Evolutionary conservation across 2,888 invertebrate genomes (phyloP), one percentile per base, ranked within the genome.

Genomic region (Dryocosmus kuriphilus): DNA sequence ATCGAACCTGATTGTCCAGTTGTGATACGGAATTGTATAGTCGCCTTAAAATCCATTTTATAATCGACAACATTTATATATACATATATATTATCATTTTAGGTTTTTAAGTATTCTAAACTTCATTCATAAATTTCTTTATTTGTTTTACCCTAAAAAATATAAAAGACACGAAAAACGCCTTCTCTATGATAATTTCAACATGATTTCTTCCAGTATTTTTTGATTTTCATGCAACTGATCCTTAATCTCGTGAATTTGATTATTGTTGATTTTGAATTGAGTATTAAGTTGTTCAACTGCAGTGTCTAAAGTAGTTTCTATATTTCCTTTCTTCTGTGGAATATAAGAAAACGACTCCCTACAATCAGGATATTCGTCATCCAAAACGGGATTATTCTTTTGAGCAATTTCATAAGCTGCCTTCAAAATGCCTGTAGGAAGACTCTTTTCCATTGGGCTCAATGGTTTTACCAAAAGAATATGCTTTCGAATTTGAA

Each of bases 1-100:
- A 98, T 94, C 74, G 97, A 97, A 57, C 98, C 98, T n/a, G 98
- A 94, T 92, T 98, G 96, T 0, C 96, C 96, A 22, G 96, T 94
- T 46, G 94, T 92, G 16, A 98, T 98, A 51, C 96, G 96, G 55
- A 94, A 94, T 85, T 92, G n/a, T n/a, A n/a, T n/a, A n/a, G n/a
- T n/a, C n/a, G n/a, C n/a, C n/a, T n/a, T 0, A n/a, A 67, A 41
- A 38, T 62, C 19, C n/a, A 63, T 63, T 63, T 63, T 63, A 32
- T 63, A 63, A 63, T 63, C 35, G 38, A 24, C 41, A 65, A 65
- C 22, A 2, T 11, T 11, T 35, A 35, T 11, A 2, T 35, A 35
- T n/a, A 35, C 11, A 35, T 35, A 1, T 35, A 35, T 35, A 35
- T 2, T 11, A 11, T 35, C 0, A 11, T 11, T 11, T 35, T 11